Percentiles rank a stretch among this genome's conserved stretches.
Conservation (phyloP, 1,140 invertebrate genomes). For the Venturia canescens region DNA sequence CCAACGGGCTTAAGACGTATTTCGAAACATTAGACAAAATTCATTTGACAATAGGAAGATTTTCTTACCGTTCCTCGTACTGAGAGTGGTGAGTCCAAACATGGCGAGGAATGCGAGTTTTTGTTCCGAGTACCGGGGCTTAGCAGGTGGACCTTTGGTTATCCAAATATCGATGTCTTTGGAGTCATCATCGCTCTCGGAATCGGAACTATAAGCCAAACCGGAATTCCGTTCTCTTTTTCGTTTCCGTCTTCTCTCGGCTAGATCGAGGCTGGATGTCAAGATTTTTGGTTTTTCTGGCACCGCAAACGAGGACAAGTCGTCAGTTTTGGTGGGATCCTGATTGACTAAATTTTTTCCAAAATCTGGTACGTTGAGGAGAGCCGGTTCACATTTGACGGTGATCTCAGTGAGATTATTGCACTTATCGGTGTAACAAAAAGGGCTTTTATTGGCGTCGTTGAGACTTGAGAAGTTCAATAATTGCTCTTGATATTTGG, state of each 20-base stretch:
- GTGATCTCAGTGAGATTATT: slow-evolving; percentile 69
- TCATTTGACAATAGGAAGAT: too few relatives aligned
- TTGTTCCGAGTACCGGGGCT: slow-evolving; percentile 71
- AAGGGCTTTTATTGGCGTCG: slow-evolving; percentile 65
- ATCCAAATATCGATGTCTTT: slow-evolving; percentile 73
- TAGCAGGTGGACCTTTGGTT: slow-evolving; percentile 76
- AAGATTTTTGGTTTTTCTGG: slow-evolving; percentile 65
- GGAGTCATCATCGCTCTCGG: slow-evolving; percentile 69
- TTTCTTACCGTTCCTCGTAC: slow-evolving; percentile 70
- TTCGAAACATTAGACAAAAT: too few relatives aligned
- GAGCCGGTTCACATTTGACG: slow-evolving; percentile 67
- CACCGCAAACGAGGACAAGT: slow-evolving; percentile 60
- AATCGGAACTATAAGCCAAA: slow-evolving; percentile 68
- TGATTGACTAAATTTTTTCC: slow-evolving; percentile 66
- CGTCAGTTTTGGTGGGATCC: slow-evolving; percentile 51
- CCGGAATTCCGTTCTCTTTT: slow-evolving; percentile 64
- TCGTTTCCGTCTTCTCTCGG: slow-evolving; percentile 70
- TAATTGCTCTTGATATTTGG: slow-evolving; percentile 73
- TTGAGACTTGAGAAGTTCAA: slow-evolving; percentile 67
- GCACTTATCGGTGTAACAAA: slow-evolving; percentile 70
- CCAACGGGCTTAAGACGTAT: too few relatives aligned
- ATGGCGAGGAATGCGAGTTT: slow-evolving; percentile 75
- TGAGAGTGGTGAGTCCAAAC: slow-evolving; percentile 76
- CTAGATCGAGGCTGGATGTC: slow-evolving; percentile 71
- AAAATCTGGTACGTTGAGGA: slow-evolving; percentile 74